phyloP scores from a whole-genome alignment of 2,888 invertebrate species.

The Altica lythri region DNA sequence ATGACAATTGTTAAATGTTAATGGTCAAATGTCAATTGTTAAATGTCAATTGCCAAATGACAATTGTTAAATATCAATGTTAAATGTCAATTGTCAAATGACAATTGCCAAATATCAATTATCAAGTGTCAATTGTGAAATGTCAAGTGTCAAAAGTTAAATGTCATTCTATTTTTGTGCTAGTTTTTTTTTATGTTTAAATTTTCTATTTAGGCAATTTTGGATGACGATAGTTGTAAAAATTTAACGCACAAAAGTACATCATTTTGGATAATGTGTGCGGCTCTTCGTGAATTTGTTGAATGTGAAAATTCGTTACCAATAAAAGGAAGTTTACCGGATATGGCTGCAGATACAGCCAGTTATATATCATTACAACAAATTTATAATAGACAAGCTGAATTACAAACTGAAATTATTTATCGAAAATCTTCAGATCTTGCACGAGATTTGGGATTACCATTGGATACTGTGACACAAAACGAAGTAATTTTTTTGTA shows the following conservation, averaged over 20 bases:
- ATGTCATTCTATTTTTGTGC: too few relatives aligned
- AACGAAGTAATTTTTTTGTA: constrained; percentile 59
- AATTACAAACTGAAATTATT: constrained; percentile 79
- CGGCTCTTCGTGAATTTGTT: constrained; percentile 85
- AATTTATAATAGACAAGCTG: constrained; percentile 82
- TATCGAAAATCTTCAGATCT: constrained; percentile 81
- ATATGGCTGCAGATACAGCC: constrained; percentile 95
- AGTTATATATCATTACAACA: constrained; percentile 89
- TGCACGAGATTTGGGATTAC: constrained; percentile 76
- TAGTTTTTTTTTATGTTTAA: too few relatives aligned
- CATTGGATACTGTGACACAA: constrained; percentile 75
- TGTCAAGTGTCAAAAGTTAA: too few relatives aligned
- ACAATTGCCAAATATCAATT: too few relatives aligned
- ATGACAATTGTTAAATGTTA: too few relatives aligned
- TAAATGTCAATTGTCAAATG: too few relatives aligned
- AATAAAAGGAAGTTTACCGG: constrained; percentile 85
- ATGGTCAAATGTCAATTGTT: too few relatives aligned
- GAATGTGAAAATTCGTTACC: constrained; percentile 81
- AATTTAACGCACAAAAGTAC: constrained; percentile 79
- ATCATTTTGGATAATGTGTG: constrained; percentile 91
- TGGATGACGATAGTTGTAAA: constrained; percentile 79
- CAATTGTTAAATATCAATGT: too few relatives aligned
- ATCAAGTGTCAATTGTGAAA: too few relatives aligned
- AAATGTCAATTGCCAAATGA: too few relatives aligned
- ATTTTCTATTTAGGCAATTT: constrained; percentile 56